These are phyloP conservation scores for Pseudanteris insignis DNA, from an alignment of 2,888 invertebrate genomes.

Conservation along the genomic window DNA sequence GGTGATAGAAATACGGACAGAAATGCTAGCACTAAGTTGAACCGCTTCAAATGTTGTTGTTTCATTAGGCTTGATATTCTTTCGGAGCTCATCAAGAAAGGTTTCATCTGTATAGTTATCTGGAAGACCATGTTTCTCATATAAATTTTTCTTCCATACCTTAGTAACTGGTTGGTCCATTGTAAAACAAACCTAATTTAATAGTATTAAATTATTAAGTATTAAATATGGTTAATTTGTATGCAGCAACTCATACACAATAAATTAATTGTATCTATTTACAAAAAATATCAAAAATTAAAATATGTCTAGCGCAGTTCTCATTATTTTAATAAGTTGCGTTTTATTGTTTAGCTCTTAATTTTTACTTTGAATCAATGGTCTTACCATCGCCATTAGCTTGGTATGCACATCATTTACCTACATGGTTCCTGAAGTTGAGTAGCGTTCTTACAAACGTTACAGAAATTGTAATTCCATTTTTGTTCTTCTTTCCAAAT, in stretches of 20 bases:
- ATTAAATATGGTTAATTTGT: too few relatives aligned
- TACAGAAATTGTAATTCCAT: conserved; percentile 75
- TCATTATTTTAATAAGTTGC: too few relatives aligned
- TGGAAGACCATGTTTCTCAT: conserved; percentile 85
- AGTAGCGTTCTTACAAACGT: conserved; percentile 72
- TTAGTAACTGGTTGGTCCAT: conserved; percentile 11
- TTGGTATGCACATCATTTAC: conserved; percentile 79
- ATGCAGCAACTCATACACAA: too few relatives aligned
- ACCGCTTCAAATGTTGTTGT: conserved; percentile 78
- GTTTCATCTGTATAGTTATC: conserved; percentile 92
- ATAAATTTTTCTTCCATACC: conserved; percentile 77
- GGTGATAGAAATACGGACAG: conserved; percentile 82
- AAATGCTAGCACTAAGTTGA: conserved; percentile 79
- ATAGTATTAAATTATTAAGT: too few relatives aligned
- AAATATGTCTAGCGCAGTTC: too few relatives aligned
- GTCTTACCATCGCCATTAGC: conserved; percentile 78
- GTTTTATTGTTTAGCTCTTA: conserved; percentile 68
- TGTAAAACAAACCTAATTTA: too few relatives aligned
- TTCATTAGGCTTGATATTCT: conserved; percentile 82
- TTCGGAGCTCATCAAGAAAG: conserved; percentile 85
- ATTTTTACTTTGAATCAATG: conserved; percentile 78
- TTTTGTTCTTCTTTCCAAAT: conserved; percentile 78
- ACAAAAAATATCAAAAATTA: too few relatives aligned
- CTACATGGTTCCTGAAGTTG: conserved; percentile 73
- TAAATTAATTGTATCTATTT: too few relatives aligned